These are phyloP conservation scores for Gulo gulo DNA, from an alignment of 2,113 vertebrate genomes.

Conservation along the genomic window DNA sequence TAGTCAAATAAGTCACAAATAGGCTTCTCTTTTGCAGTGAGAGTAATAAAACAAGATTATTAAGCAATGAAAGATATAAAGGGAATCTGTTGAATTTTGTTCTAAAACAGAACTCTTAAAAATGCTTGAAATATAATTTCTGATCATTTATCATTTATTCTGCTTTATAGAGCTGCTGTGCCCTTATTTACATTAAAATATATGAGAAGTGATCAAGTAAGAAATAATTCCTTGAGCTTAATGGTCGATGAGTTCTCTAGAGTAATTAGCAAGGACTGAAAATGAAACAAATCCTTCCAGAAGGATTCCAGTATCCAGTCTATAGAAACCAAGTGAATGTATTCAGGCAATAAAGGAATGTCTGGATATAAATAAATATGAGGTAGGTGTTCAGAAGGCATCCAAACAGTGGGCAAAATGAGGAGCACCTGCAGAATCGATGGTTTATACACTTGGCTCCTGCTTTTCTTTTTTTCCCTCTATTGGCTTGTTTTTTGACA, in stretches of 20 bases:
- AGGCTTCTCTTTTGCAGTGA: not conserved
- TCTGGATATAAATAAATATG: not conserved
- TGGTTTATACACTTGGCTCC: not conserved
- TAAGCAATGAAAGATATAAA: not conserved
- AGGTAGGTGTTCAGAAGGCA: not conserved
- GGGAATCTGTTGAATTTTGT: not conserved
- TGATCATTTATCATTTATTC: not conserved
- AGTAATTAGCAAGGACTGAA: conserved; percentile 30
- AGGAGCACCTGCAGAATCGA: not conserved
- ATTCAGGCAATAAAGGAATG: not conserved
- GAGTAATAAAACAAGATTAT: not conserved
- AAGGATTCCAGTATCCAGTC: not conserved
- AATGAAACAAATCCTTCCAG: not conserved
- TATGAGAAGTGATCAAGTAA: conserved; percentile 6
- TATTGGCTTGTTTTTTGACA: not conserved
- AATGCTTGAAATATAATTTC: not conserved
- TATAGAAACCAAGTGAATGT: not conserved
- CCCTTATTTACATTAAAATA: conserved; percentile 24
- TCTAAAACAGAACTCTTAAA: not conserved
- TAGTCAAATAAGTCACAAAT: not conserved
- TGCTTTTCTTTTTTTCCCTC: not conserved
- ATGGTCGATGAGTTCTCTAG: not conserved
- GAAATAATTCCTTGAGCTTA: not conserved
- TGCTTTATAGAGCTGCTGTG: not conserved
- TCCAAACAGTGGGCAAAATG: not conserved